Conservation (phyloP, 2,113 vertebrate species). For the Elephas maximus region DNA sequence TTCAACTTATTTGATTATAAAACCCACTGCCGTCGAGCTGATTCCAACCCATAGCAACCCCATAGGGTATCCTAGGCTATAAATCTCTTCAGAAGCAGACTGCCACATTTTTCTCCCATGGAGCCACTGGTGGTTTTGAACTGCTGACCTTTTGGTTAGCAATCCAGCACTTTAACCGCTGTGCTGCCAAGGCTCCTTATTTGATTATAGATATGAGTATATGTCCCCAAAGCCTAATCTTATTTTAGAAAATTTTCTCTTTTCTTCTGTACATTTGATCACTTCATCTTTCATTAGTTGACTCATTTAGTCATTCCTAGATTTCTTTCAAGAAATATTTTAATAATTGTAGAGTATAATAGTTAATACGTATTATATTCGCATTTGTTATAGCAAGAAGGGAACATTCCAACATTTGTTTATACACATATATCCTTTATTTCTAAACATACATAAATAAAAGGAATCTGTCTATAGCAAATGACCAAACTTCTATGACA, state of each 20-base stretch:
- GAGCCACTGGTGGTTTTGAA: too few relatives aligned
- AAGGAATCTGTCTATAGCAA: background rate
- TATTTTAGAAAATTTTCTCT: constrained; percentile 25
- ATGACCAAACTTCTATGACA: background rate
- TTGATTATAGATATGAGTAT: background rate
- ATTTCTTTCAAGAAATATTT: background rate
- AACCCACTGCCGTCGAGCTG: too few relatives aligned
- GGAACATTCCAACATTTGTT: background rate
- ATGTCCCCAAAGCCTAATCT: background rate
- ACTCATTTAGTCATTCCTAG: background rate
- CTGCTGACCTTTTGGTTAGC: too few relatives aligned
- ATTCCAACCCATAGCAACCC: too few relatives aligned
- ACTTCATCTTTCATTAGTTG: constrained; percentile 40
- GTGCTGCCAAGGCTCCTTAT: too few relatives aligned
- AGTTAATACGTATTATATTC: background rate
- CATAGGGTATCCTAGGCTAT: too few relatives aligned
- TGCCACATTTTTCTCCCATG: too few relatives aligned
- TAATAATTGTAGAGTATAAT: constrained; percentile 6
- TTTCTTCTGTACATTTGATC: background rate
- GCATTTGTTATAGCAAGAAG: background rate
- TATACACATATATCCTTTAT: background rate
- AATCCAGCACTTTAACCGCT: too few relatives aligned
- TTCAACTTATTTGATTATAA: background rate
- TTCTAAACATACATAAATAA: constrained; percentile 12
- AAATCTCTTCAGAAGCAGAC: too few relatives aligned